These are phyloP conservation scores for Drosophila saltans DNA, from an alignment of 1,140 invertebrate genomes.

Conservation along the genomic window DNA sequence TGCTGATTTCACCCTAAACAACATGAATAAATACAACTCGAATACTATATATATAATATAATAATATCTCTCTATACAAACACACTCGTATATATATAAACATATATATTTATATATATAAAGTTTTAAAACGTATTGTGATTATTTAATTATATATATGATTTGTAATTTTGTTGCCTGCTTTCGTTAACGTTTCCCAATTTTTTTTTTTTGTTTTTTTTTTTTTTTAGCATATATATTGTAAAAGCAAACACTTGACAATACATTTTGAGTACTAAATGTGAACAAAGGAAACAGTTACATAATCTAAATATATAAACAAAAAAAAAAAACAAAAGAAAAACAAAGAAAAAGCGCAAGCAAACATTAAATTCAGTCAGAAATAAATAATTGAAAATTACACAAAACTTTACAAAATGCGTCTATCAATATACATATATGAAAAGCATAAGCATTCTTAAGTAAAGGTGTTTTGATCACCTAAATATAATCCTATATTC, in stretches of 20 bases:
- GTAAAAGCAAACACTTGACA: constrained; percentile 73
- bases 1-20: constrained; percentile 59
- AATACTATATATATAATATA: constrained; percentile 56
- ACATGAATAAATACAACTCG: constrained; percentile 37
- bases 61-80: constrained; percentile 39
- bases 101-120: constrained; percentile 40
- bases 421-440: not conserved
- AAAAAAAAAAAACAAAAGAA: not conserved
- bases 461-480: too few relatives aligned
- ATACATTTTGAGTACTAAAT: constrained; percentile 75
- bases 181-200: constrained; percentile 31
- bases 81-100: constrained; percentile 27
- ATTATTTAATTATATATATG: constrained; percentile 78
- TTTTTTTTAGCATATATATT: constrained; percentile 41
- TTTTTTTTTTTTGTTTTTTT: constrained; percentile 34
- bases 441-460: too few relatives aligned
- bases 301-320: constrained; percentile 11
- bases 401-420: not conserved
- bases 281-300: constrained; percentile 56
- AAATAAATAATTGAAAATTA: constrained; percentile 11
- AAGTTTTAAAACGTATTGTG: constrained; percentile 64
- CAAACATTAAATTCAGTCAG: constrained; percentile 1
- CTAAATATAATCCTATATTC: too few relatives aligned
- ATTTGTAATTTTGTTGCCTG: constrained; percentile 52
- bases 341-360: not conserved